Evolutionary conservation across 2,113 vertebrate species (phyloP).

Genomic region (Apteryx mantelli): DNA sequence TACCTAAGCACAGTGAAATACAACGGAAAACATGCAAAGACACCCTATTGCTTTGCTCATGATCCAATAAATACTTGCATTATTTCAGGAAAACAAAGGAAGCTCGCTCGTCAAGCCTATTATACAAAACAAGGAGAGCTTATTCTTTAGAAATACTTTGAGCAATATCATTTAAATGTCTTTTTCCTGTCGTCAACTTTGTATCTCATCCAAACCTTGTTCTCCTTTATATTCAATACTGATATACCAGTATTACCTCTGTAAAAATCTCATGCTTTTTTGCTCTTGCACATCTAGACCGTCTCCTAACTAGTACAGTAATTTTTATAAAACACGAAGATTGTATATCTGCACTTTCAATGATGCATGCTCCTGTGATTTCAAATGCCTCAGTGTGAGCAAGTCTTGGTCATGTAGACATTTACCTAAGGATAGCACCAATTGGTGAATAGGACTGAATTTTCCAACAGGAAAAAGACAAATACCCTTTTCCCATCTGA

Average conservation of each 20-base stretch:
- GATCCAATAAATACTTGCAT: neutral
- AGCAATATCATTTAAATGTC: neutral
- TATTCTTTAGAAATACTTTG: neutral
- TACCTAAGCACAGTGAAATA: neutral
- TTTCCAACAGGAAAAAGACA: neutral
- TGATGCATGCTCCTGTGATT: neutral
- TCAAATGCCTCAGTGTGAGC: neutral
- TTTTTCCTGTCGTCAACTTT: neutral
- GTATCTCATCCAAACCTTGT: neutral
- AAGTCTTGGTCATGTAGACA: neutral
- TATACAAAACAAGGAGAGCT: neutral
- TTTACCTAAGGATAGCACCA: neutral
- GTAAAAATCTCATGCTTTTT: neutral
- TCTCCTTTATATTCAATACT: neutral
- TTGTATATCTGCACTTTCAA: neutral
- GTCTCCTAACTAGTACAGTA: neutral
- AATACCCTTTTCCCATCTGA: neutral
- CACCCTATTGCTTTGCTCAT: neutral
- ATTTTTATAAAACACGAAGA: neutral
- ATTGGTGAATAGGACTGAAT: neutral
- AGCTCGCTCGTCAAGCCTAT: neutral
- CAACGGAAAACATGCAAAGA: neutral
- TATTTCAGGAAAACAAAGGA: slow-evolving; percentile 21
- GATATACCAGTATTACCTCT: neutral
- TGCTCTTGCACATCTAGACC: neutral